Evolutionary conservation across 2,888 invertebrate species (phyloP).

Genomic region (Listrodromus nycthemerus): DNA sequence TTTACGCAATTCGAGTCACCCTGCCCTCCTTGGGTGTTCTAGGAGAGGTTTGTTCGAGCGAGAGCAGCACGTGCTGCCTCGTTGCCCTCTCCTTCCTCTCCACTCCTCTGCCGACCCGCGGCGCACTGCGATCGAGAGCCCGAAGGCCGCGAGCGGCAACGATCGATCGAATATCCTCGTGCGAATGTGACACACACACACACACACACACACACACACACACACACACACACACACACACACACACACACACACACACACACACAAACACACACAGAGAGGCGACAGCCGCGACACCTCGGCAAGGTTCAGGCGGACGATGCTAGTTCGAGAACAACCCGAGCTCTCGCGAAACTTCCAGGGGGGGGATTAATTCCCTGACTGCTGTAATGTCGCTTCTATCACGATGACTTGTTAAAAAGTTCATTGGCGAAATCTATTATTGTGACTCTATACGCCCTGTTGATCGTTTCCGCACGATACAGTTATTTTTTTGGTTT

Average conservation of each 20-base stretch:
- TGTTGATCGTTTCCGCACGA: neutral
- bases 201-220: neutral
- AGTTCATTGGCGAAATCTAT: neutral
- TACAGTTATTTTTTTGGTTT: neutral
- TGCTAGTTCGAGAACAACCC: constrained; percentile 12
- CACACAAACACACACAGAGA: too few species aligned
- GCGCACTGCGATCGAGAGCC: constrained; percentile 58
- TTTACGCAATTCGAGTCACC: constrained; percentile 45
- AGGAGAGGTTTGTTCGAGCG: constrained; percentile 42
- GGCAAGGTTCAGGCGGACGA: constrained; percentile 19
- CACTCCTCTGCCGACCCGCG: constrained; percentile 2
- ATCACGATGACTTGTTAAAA: neutral
- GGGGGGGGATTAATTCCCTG: neutral
- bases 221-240: constrained; percentile 4
- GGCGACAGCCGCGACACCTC: constrained; percentile 28
- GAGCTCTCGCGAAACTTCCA: neutral
- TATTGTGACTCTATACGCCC: neutral
- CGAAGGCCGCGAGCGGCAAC: constrained; percentile 64
- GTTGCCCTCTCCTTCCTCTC: neutral
- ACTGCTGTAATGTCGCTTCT: neutral
- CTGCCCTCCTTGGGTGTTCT: constrained; percentile 13
- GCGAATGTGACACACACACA: constrained; percentile 26
- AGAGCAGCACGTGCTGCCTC: constrained; percentile 56
- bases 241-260: too few species aligned
- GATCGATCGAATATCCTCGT: constrained; percentile 65